Conservation (phyloP, 1,140 invertebrate species). For the Bombus sylvicola region DNA sequence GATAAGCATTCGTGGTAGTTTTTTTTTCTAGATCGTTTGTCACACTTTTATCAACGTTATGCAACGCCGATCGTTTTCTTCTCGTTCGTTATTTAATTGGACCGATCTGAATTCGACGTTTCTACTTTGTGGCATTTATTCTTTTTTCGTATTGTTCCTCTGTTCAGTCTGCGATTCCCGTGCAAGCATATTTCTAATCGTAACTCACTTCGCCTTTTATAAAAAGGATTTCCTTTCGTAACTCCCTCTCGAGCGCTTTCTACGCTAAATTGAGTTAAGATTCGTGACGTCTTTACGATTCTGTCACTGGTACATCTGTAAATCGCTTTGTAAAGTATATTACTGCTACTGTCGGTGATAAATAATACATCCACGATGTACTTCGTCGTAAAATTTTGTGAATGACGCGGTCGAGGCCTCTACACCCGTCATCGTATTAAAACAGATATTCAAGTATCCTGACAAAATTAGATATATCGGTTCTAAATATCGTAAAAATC, state of each 20-base stretch:
- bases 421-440: neutral
- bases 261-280: constrained; percentile 49
- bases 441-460: neutral
- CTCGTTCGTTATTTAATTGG: neutral
- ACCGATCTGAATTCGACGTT: neutral
- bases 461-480: neutral
- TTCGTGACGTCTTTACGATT: constrained; percentile 52
- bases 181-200: neutral
- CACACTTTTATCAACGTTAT: neutral
- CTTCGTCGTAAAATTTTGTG: constrained; percentile 56
- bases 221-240: neutral
- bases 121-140: neutral
- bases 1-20: neutral
- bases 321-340: constrained; percentile 43
- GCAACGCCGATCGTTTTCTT: neutral
- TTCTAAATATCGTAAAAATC: neutral
- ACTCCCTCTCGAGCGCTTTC: constrained; percentile 5
- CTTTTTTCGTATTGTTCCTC: no score
- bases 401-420: neutral
- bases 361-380: constrained; percentile 52
- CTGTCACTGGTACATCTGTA: constrained; percentile 19
- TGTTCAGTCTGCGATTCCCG: no score
- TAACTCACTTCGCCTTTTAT: neutral
- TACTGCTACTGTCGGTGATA: constrained; percentile 57
- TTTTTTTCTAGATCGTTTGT: neutral